Evolutionary conservation across 2,113 vertebrate species (phyloP), one percentile per base, ranked within the genome.

Genomic region (Martes martes): DNA sequence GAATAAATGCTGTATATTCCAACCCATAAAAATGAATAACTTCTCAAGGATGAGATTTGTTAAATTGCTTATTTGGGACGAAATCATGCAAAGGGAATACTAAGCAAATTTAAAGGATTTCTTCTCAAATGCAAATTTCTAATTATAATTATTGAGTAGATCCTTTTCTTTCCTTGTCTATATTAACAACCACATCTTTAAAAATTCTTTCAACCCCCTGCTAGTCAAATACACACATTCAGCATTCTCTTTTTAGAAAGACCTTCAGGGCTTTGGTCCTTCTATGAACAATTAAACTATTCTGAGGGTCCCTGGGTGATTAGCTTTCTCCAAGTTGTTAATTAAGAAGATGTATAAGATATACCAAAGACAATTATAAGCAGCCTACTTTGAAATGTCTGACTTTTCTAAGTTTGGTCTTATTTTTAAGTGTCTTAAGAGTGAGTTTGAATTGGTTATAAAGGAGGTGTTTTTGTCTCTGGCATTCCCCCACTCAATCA

Each of bases 21-120:
- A 95, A 95, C 71, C 36, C 36, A 94, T 0, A 0, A 95, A 96
- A 98, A 97, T 97, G 61, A 96, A 24, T 91, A 59, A 85, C 26
- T 98, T 98, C 55, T 85, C 57, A 95, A 96, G 88, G 73, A 61
- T 87, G 13, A 96, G 57, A 89, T 45, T 24, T 71, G 28, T 87
- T 93, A 95, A 11, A 96, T 94, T 85, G 33, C 26, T 90, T 26
- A 6, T 82, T 65, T 88, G 57, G 65, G 42, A 89, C 90, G 23
- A 97, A 97, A 57, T 57, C 42, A 97, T 95, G 69, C 2, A 97
- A 97, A 98, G 80, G 9, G 81, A 94, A 94, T 95, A 50, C 47
- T 65, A 95, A 57, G 9, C 19, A 96, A 96, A 92, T 11, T 39
- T 86, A 39, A 67, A 96, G 79, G 28, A 93, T 81, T 42, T 50